Base-by-base conservation (phyloP, 2,113 vertebrate genomes). In the Felis chaus region DNA sequence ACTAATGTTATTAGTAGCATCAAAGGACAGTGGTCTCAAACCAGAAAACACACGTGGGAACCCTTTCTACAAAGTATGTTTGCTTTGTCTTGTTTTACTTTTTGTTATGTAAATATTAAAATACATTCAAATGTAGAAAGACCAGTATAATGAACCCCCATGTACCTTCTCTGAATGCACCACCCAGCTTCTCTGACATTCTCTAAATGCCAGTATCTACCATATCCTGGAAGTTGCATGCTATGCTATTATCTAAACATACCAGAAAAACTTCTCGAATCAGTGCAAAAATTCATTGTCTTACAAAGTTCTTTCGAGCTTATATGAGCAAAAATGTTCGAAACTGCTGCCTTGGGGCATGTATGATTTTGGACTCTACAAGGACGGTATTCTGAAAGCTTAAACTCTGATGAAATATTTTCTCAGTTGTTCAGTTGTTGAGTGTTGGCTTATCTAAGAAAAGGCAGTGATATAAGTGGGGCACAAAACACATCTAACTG, bases 261-360 rank as follows among this genome's bases (percentile, higher is more conserved):
- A 50, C n/a, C 53, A 91, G 50, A n/a, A 53, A 91, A 94, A 63
- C 19, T 68, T 95, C 57, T 15, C 11, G 29, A 71, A 93, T 36
- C 53, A 61, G 73, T 57, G 63, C 33, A 93, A 85, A 92, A 96
- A 41, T 45, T n/a, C 9, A 92, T 11, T 53, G 63, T 81, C 79
- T 45, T 71, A 80, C 66, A 97, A 97, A 97, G 91, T 69, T 76
- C 65, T 88, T 68, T 71, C 66, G 86, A 69, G 90, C 15, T 78
- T 50, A 36, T 39, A 80, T 12, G 1, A 92, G 18, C 79, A 87
- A 93, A 92, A 78, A 48, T 71, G 33, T 69, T n/a, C 85, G 9
- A 89, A 95, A 89, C 7, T 87, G 65, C 41, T 79, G 31, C 50
- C 45, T 86, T 8, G 36, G 41, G 57, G 7, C 57, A 78, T 21